Evolutionary conservation across 1,140 invertebrate genomes (phyloP).

Genomic region (Drosophila lacteicornis): DNA sequence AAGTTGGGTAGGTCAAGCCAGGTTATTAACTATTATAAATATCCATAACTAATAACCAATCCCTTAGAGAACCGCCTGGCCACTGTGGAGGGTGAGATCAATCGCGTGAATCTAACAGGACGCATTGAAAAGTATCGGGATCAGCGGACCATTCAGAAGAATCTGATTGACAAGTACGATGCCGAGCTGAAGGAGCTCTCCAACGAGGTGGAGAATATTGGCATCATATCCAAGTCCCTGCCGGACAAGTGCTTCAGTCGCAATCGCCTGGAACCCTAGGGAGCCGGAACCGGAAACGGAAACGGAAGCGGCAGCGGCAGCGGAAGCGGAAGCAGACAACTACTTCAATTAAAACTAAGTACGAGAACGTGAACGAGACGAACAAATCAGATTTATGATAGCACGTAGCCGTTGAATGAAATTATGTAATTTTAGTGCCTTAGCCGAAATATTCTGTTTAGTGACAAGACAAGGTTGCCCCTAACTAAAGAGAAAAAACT

Average conservation of each 20-base stretch:
- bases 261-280: constrained; percentile 87
- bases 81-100: constrained; percentile 90
- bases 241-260: constrained; percentile 93
- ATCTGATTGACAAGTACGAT: constrained; percentile 93
- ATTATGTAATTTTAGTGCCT: constrained; percentile 80
- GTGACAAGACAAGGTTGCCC: constrained; percentile 49
- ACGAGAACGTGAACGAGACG: constrained; percentile 53
- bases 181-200: constrained; percentile 90
- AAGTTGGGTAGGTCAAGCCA: constrained; percentile 85
- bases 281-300: background rate
- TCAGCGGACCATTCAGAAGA: constrained; percentile 90
- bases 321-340: constrained; percentile 50
- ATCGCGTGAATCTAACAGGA: constrained; percentile 90
- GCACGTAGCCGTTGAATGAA: constrained; percentile 75
- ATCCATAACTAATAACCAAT: background rate
- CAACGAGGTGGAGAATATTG: constrained; percentile 94
- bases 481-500: background rate
- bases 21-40: background rate
- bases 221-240: constrained; percentile 92
- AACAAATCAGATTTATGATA: constrained; percentile 72
- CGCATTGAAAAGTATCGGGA: constrained; percentile 90
- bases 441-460: constrained; percentile 80
- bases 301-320: background rate
- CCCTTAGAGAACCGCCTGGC: constrained; percentile 89
- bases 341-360: constrained; percentile 80